Evolutionary conservation across 2,888 invertebrate species (phyloP).

Genomic region (Azorinus chamasolen): DNA sequence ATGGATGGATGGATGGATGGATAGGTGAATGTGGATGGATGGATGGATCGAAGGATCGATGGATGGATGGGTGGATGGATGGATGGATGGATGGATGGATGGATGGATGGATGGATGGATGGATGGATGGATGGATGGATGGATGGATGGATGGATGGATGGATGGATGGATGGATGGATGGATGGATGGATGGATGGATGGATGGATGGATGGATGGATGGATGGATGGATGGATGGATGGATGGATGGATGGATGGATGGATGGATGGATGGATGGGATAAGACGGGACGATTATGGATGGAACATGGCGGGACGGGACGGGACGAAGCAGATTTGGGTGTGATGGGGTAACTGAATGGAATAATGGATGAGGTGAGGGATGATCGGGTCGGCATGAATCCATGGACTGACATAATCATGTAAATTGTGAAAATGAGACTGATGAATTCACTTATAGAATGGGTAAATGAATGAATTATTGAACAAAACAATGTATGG

Average conservation of each 20-base stretch:
- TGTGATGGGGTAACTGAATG: background rate
- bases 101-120: conserved; percentile 3
- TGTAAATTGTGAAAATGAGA: no score
- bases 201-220: conserved; percentile 3
- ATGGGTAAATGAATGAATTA: no score
- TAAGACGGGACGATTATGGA: background rate
- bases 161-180: conserved; percentile 3
- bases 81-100: conserved; percentile 3
- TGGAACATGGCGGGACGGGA: background rate
- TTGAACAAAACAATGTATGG: no score
- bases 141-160: no score
- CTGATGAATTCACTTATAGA: no score
- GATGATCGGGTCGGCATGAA: background rate
- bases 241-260: conserved; percentile 3
- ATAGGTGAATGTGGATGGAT: no score
- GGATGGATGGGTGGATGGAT: conserved; percentile 1
- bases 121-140: conserved; percentile 3
- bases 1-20: no score
- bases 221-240: conserved; percentile 3
- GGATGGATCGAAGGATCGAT: no score
- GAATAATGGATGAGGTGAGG: background rate
- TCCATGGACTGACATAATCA: no score
- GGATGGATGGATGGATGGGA: conserved; percentile 3
- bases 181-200: conserved; percentile 3
- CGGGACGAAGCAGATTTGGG: background rate